Base-by-base conservation (phyloP, 2,888 invertebrate genomes). In the Dryobotodes eremita region DNA sequence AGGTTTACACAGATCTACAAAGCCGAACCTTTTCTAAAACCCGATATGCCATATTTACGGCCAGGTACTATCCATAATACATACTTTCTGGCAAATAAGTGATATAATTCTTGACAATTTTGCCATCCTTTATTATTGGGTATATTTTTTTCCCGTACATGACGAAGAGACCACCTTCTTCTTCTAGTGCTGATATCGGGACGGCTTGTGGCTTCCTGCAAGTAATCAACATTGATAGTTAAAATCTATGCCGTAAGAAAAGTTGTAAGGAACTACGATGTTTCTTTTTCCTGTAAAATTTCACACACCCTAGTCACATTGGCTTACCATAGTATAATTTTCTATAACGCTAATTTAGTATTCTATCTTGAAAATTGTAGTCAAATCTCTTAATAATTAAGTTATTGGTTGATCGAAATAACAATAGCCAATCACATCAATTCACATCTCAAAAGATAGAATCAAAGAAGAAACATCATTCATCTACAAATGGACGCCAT, bases 91-190 rank as follows among this genome's bases (percentile, higher is more conserved):
- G 88, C 26, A 89, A 82, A 77, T 91, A 94, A 1, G 88, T 91
- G 48, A 94, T 82, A 57, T 93, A 95, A 64, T 93, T 95, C 82
- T 94, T 94, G 1, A 94, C 72, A 11, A 89, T 81, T 75, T 92
- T 94, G 6, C 94, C 95, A 71, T 94, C 93, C 73, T 94, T 95
- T 2, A 96, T 90, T 0, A 96, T 20, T 0, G 96, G 96, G 71
- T 93, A 95, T 61, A 96, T 92, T 83, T 93, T 95, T 77, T 94
- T 95, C 15, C 94, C 94, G 10, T 93, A 89, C 90, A 95, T 92
- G 1, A 96, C 94, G 65, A 95, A 96, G 10, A 96, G 83, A 0
- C 93, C 94, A 0, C 95, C 95, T 69, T 96, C 94, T 36, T 95
- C 94, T 69, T 95, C 94, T 8, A 95, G 82, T 2, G 95, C 92